Base-by-base conservation (phyloP, 92 coral and sea anemone species). In the Ricordea florida region DNA sequence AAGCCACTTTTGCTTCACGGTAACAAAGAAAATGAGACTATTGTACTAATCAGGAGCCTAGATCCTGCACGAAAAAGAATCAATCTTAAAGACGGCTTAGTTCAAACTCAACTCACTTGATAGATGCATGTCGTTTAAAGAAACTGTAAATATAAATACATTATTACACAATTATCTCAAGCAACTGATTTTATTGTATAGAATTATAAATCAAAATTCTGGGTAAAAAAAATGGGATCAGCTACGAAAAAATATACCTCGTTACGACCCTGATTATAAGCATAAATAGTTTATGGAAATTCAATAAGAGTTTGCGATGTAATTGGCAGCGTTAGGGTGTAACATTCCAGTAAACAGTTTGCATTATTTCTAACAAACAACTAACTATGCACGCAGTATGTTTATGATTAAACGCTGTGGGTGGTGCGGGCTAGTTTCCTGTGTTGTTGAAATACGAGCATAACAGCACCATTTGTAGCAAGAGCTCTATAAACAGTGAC, bases 351-450 rank as follows among this genome's bases (percentile, higher is more conserved):
- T 21, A 42, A 24, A 45, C 73, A 66, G 57, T n/a, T 66, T 27
- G 17, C 37, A 65, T 51, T 25, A 52, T 37, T 40, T 55, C 16
- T 70, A 18, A 28, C 28, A 28, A 36, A 25, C 28, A 55, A 25
- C 2, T 1, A 31, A 28, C 50, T 28, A 65, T 34, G 59, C 30
- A 60, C 57, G 25, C 68, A 59, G 60, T 55, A 52, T 73, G 80
- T 47, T 60, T 44, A 46, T 44, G 59, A 61, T 73, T 73, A 73
- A 73, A 22, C 80, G 57, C 59, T 59, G 71, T 73, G 80, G 80
- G 80, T 73, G 80, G 80, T 73, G 80, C 73, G 10, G 30, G 42
- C 40, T 26, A 37, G 59, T 48, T 59, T 73, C 80, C 80, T 73
- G 80, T 73, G 77, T 55, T 70, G 53, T 41, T 70, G 77, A 28